Evolutionary conservation across 2,797 vertebrate species (phyloP), one percentile per base, ranked within the genome.

Genomic region (Poeciliopsis presidionis): DNA sequence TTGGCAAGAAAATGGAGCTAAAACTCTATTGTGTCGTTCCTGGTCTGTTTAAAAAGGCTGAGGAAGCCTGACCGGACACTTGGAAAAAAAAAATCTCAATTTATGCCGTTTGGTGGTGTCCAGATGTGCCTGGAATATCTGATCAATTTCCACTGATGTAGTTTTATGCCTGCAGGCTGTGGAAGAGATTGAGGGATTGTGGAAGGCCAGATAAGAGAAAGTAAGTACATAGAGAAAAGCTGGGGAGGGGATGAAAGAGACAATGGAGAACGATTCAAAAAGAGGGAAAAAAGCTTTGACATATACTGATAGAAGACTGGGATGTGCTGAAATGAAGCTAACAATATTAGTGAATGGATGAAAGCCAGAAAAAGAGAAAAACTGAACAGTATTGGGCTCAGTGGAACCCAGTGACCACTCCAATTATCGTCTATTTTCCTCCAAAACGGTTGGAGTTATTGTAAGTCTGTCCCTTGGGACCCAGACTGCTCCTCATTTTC

Each of bases 371-470:
- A 55, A 79, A 81, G 65, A 89, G 80, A 82, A 83, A 85, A 79
- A 78, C 75, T 78, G 86, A 88, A 84, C 63, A 25, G 84, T 81
- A 75, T 82, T 81, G 77, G 81, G 87, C 84, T 83, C 86, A 39
- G 79, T 88, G 86, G 86, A 94, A 91, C 90, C 84, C 86, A 81
- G 89, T 94, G 94, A 95, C 93, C 92, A 92, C 87, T 93, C 91
- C 93, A 95, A 95, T 95, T 94, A 94, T 93, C 88, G 82, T 91
- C 88, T 89, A 95, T 95, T 95, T 95, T 93, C 91, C 94, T 95
- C 92, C 93, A 93, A 95, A 92, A 92, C 88, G 73, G 84, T 91
- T 72, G 80, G 82, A 88, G 93, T 89, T 93, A 93, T 93, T 94
- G 90, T 92, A 88, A 90, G 86, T 76, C 78, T 11, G 67, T 91